Conservation (phyloP, 2,888 invertebrate species). For the Dione vanillae region DNA sequence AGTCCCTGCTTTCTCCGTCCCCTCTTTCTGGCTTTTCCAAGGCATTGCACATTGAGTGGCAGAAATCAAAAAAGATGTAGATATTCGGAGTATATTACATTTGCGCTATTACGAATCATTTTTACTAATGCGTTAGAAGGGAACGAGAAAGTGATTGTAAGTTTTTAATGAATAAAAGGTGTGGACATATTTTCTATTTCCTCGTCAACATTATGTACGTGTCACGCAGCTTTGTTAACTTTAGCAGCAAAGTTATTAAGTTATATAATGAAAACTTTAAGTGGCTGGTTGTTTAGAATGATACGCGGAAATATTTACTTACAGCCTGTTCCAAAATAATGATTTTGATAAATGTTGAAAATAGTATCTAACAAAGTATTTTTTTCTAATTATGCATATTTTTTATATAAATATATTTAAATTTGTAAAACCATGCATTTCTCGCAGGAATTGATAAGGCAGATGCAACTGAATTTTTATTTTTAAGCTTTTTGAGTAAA, state of each 20-base stretch:
- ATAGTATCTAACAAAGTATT: too few species aligned
- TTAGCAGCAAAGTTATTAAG: constrained; percentile 34
- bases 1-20: too few species aligned
- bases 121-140: background rate
- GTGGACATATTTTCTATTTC: constrained; percentile 14
- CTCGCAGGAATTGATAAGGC: too few species aligned
- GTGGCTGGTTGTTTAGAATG: constrained; percentile 23
- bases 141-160: background rate
- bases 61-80: too few species aligned
- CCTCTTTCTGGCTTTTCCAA: too few species aligned
- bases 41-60: too few species aligned
- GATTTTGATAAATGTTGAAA: constrained; percentile 7
- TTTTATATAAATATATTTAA: too few species aligned
- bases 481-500: too few species aligned
- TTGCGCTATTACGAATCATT: background rate
- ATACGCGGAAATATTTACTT: constrained; percentile 25
- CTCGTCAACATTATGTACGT: constrained; percentile 22
- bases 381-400: background rate
- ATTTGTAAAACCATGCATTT: too few species aligned
- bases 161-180: background rate
- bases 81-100: background rate
- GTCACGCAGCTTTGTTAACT: constrained; percentile 30
- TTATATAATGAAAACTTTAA: constrained; percentile 35
- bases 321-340: constrained; percentile 8
- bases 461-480: too few species aligned